These are phyloP conservation scores for Diorhabda sublineata DNA, from an alignment of 1,140 invertebrate species.

Conservation along the genomic window DNA sequence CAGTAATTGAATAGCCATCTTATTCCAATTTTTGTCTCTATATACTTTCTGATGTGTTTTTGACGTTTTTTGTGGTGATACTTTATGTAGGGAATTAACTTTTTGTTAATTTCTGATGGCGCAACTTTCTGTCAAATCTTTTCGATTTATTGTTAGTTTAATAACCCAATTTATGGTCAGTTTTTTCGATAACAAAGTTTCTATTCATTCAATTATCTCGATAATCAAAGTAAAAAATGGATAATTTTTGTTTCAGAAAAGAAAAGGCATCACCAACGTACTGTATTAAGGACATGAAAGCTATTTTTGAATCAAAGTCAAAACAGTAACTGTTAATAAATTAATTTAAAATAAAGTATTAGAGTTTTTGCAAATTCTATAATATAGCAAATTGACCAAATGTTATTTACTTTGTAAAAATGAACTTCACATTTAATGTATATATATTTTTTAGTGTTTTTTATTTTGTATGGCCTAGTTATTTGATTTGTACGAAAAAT, in stretches of 20 bases:
- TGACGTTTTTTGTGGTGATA: too few relatives aligned
- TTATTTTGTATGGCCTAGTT: conserved; percentile 2
- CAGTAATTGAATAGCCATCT: too few relatives aligned
- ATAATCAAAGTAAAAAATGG: too few relatives aligned
- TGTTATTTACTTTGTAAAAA: conserved; percentile 11
- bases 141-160: too few relatives aligned
- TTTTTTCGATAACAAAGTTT: too few relatives aligned
- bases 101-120: too few relatives aligned
- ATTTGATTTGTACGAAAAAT: neutral
- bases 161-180: too few relatives aligned
- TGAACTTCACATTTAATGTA: neutral
- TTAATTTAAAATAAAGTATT: conserved; percentile 5
- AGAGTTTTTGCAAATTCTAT: conserved; percentile 10
- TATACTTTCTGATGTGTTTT: too few relatives aligned
- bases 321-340: conserved; percentile 39
- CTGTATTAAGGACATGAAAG: conserved; percentile 73
- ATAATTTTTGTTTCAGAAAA: conserved; percentile 51
- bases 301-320: conserved; percentile 66
- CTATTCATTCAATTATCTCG: too few relatives aligned
- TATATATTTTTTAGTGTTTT: conserved; percentile 8
- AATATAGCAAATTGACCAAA: conserved; percentile 16
- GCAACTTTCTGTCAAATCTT: too few relatives aligned
- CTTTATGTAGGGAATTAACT: too few relatives aligned
- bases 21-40: too few relatives aligned
- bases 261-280: conserved; percentile 63